Conservation (phyloP, 2,888 invertebrate genomes). For the Agrochola lota region DNA sequence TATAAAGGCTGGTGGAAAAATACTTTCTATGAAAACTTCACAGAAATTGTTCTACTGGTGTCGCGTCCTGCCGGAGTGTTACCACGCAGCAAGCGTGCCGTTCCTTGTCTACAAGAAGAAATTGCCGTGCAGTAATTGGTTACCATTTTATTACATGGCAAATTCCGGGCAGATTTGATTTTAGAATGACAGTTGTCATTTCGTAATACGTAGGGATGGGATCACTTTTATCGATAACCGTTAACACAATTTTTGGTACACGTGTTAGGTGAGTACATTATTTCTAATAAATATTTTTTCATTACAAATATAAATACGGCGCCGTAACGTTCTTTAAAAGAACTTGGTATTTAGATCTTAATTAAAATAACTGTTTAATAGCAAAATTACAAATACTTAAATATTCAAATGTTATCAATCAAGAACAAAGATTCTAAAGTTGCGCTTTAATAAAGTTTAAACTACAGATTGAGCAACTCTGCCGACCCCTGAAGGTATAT, state of each 20-base stretch:
- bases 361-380: no score
- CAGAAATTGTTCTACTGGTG: no score
- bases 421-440: not conserved
- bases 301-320: not conserved
- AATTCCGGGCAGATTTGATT: not conserved
- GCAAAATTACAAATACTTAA: no score
- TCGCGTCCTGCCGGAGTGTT: no score
- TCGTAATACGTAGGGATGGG: conserved; percentile 1
- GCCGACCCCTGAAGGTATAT: conserved; percentile 11
- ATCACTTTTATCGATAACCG: conserved; percentile 9
- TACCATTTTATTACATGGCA: no score
- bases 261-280: not conserved
- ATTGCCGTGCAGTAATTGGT: not conserved
- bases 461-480: conserved; percentile 43
- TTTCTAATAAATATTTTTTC: not conserved
- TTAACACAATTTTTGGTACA: not conserved
- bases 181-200: conserved; percentile 6
- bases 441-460: not conserved
- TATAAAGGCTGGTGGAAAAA: no score
- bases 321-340: no score
- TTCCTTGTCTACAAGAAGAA: not conserved
- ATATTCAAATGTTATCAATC: not conserved
- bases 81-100: not conserved
- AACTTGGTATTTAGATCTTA: no score
- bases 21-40: no score